Conservation (phyloP, 2,113 vertebrate genomes). For the Capreolus pygargus region DNA sequence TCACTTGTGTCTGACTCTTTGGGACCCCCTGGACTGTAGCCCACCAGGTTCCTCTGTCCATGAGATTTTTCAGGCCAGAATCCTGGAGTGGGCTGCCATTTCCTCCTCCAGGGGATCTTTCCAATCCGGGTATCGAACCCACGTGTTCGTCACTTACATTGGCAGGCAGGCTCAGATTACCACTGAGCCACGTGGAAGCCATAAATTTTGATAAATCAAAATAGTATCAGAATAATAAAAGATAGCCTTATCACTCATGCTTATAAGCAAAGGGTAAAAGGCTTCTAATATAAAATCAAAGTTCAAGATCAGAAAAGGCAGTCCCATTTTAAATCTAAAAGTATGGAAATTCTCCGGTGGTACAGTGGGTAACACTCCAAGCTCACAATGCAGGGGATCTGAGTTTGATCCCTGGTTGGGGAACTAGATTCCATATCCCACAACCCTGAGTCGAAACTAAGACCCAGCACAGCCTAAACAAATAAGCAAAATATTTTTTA, state of each 20-base stretch:
- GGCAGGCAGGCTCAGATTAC: neutral
- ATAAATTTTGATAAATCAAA: neutral
- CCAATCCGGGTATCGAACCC: neutral
- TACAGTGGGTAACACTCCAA: neutral
- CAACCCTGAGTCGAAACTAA: neutral
- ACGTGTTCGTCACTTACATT: neutral
- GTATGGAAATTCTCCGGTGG: neutral
- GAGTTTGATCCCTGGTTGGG: neutral
- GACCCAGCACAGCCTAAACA: neutral
- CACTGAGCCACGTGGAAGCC: neutral
- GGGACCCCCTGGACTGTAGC: neutral
- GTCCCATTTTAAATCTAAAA: constrained; percentile 8
- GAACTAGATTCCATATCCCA: neutral
- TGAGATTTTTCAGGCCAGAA: neutral
- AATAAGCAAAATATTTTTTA: neutral
- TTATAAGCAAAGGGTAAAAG: neutral
- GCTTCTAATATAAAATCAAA: constrained; percentile 40
- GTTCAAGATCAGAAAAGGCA: neutral
- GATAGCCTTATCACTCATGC: neutral
- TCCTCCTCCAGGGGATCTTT: neutral
- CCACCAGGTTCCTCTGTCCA: neutral
- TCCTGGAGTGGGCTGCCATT: neutral
- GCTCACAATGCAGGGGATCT: neutral
- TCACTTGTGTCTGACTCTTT: neutral
- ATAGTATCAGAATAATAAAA: constrained; percentile 47